Evolutionary conservation across 2,888 invertebrate genomes (phyloP), one percentile per base, ranked within the genome.

Genomic region (Clitarchus hookeri): DNA sequence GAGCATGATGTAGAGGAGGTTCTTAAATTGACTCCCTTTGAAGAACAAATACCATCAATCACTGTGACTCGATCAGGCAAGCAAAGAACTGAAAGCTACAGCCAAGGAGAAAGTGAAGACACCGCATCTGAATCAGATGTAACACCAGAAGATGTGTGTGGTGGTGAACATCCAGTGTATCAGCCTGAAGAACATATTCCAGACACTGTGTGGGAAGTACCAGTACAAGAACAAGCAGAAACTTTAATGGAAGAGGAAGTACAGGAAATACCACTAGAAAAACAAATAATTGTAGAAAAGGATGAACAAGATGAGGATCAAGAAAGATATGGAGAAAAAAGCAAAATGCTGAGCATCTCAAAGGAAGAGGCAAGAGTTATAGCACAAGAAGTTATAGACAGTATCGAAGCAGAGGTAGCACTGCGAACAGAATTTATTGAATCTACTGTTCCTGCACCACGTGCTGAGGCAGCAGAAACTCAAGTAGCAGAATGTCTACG

Each of bases 371-470:
- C 93, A 0, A 91, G 92, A 89, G 90, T 91, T 86, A 92, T 93
- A 77, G 93, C 93, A 3, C 91, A 92, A 87, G 92, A 92, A 88
- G 90, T 93, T 84, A 91, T 94, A 2, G 92, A 92, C 86, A 93
- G 93, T 89, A 93, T 93, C 87, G 93, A 94, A 90, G 91, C 90
- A 6, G 93, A 93, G 90, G 92, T 93, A n/a, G 91, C 92, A 87
- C 91, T 91, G 88, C 90, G 92, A 44, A 89, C 90, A 53, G 89
- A 89, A 85, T 84, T 88, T 26, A 79, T 80, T 79, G 79, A 79
- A 23, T 82, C 78, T 27, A 85, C 87, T 19, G 83, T 84, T 53
- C 87, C 88, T 23, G 86, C 82, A 23, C 87, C 86, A 27, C 85
- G 86, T 12, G 84, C 89, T 13, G 90, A 91, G 88, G 89, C 90